phyloP scores from a whole-genome alignment of 2,797 vertebrate genomes.

The Hirundo rustica region DNA sequence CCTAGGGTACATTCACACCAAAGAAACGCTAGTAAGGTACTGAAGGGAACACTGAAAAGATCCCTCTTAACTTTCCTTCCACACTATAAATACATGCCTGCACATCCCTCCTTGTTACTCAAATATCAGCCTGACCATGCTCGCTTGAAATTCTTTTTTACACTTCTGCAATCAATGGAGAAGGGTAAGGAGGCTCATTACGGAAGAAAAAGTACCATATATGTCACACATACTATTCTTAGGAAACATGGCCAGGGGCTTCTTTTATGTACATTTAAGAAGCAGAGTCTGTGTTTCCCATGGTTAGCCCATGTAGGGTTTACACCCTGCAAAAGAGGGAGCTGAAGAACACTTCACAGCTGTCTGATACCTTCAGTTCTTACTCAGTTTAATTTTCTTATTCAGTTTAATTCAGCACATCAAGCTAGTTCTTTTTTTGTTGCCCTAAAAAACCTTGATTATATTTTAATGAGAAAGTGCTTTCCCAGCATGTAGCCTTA shows the following conservation, averaged over 20 bases:
- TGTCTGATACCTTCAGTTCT: background rate
- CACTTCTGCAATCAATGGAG: background rate
- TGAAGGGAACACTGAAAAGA: background rate
- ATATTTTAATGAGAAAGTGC: constrained; percentile 36
- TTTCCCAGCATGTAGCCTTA: background rate
- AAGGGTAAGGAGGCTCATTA: background rate
- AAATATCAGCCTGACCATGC: background rate
- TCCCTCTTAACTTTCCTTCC: background rate
- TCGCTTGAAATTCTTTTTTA: background rate
- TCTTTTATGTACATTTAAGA: background rate
- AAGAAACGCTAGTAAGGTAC: background rate
- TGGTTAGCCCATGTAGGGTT: background rate
- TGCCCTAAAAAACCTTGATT: constrained; percentile 27
- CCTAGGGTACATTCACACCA: background rate
- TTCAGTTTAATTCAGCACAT: background rate
- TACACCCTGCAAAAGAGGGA: background rate
- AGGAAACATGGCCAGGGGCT: background rate
- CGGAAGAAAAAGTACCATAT: background rate
- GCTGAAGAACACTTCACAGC: background rate
- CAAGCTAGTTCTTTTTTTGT: background rate
- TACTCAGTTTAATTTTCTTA: background rate
- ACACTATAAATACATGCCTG: background rate
- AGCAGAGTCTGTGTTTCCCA: background rate
- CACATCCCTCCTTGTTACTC: background rate
- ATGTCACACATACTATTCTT: background rate